Evolutionary conservation across 1,140 invertebrate genomes (phyloP).

Genomic region (Cherax destructor): DNA sequence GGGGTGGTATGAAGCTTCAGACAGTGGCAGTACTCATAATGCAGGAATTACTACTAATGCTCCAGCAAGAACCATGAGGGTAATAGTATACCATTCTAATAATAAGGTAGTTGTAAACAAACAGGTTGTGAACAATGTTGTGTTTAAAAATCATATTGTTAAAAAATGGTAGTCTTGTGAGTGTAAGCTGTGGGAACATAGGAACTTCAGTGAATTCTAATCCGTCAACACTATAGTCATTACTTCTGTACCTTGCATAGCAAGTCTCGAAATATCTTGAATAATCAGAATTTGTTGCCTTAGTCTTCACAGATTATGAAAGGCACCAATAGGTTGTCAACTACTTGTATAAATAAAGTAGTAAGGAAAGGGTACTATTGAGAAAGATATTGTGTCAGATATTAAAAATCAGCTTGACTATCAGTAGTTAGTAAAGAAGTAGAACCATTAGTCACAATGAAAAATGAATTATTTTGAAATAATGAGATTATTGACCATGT

Average conservation of each 20-base stretch:
- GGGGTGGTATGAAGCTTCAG: not conserved
- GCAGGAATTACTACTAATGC: not conserved
- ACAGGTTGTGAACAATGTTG: slow-evolving; percentile 62
- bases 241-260: slow-evolving; percentile 29
- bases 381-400: not conserved
- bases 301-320: slow-evolving; percentile 26
- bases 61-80: not conserved
- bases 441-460: slow-evolving; percentile 17
- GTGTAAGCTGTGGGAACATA: slow-evolving; percentile 21
- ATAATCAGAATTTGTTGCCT: not conserved
- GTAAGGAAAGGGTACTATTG: not conserved
- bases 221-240: slow-evolving; percentile 32
- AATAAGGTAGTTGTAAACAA: slow-evolving; percentile 38
- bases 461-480: slow-evolving; percentile 30
- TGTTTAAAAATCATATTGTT: slow-evolving; percentile 36
- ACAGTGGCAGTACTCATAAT: not conserved
- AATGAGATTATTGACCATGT: slow-evolving; percentile 50
- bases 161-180: slow-evolving; percentile 49
- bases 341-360: not conserved
- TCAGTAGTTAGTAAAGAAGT: slow-evolving; percentile 17
- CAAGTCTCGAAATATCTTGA: not conserved
- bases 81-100: not conserved
- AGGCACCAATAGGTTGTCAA: not conserved
- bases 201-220: not conserved
- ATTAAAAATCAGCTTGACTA: not conserved